Percentiles rank a stretch among this genome's conserved stretches.
These are phyloP conservation scores for Lepas anatifera DNA, from an alignment of 2,888 invertebrate genomes.

Conservation along the genomic window DNA sequence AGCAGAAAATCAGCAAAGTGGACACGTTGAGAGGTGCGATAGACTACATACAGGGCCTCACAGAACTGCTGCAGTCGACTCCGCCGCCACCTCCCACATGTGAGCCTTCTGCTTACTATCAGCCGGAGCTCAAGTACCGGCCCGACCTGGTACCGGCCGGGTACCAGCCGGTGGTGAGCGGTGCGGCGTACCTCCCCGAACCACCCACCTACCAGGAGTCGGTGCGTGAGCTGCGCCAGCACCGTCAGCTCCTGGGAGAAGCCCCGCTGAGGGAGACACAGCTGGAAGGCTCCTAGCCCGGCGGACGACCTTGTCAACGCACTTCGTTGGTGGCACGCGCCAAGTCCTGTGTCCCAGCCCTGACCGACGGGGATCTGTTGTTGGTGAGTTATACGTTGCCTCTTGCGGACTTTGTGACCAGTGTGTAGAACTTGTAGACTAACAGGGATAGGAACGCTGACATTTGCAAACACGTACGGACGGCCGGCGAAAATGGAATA, in stretches of 20 bases:
- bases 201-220: neutral
- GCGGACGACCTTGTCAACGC: neutral
- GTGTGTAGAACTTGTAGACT: too few species aligned
- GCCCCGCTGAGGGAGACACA: neutral
- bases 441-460: too few species aligned
- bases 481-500: too few species aligned
- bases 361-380: too few species aligned
- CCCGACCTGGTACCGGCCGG: neutral
- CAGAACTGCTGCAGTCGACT: conserved; percentile 47
- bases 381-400: too few species aligned
- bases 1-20: conserved; percentile 33
- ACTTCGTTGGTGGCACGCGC: neutral
- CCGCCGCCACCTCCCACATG: too few species aligned
- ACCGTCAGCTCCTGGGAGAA: neutral
- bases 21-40: conserved; percentile 79
- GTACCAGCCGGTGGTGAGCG: neutral
- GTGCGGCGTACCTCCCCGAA: neutral
- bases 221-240: neutral
- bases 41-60: conserved; percentile 71
- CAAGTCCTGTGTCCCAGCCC: too few species aligned
- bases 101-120: neutral
- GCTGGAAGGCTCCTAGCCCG: neutral
- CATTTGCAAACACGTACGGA: too few species aligned
- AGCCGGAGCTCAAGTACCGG: neutral
- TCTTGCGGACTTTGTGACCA: too few species aligned